phyloP scores from a whole-genome alignment of 2,797 vertebrate genomes.

The Triplophysa bombifrons region DNA sequence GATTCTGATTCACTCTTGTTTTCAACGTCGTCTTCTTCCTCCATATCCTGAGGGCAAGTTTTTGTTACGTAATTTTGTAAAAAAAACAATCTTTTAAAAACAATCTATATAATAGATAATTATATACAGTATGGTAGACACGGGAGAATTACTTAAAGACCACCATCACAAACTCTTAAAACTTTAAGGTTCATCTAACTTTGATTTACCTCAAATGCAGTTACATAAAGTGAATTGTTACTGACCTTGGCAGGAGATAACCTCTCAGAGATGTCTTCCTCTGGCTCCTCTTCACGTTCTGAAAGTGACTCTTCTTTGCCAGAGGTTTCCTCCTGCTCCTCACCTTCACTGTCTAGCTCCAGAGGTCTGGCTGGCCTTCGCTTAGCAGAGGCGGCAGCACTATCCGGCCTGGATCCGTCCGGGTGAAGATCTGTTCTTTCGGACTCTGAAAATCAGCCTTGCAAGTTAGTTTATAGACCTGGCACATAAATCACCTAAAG shows the following conservation, averaged over 20 bases:
- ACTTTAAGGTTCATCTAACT: too few species aligned
- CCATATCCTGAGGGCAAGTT: constrained; percentile 65
- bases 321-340: constrained; percentile 86
- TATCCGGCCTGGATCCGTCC: constrained; percentile 85
- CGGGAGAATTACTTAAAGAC: too few species aligned
- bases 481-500: too few species aligned
- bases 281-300: constrained; percentile 82
- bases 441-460: constrained; percentile 64
- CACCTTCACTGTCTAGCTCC: constrained; percentile 94
- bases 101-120: too few species aligned
- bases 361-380: constrained; percentile 85
- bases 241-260: constrained; percentile 77
- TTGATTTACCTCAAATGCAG: background rate
- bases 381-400: constrained; percentile 75
- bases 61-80: background rate
- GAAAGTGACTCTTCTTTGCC: constrained; percentile 78
- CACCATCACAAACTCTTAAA: too few species aligned
- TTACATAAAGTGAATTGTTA: background rate
- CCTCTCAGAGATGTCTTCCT: constrained; percentile 73
- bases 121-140: too few species aligned
- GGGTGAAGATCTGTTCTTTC: constrained; percentile 79
- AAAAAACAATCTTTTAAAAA: background rate
- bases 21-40: constrained; percentile 73
- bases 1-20: constrained; percentile 76
- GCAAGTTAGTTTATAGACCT: background rate